Evolutionary conservation across 2,888 invertebrate genomes (phyloP).

Genomic region (Tetrapedia diversipes): DNA sequence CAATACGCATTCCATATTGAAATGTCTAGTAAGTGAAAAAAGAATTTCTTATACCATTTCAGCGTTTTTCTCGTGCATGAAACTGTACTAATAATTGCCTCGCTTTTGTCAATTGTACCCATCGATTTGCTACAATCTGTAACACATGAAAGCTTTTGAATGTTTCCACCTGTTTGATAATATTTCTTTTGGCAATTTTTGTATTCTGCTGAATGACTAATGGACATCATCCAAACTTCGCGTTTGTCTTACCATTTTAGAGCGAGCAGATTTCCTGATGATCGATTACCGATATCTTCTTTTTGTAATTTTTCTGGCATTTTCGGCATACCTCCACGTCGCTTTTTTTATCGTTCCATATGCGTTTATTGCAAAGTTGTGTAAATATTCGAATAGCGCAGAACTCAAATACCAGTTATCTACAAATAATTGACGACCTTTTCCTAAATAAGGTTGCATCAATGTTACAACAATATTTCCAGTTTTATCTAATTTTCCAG

Average conservation of each 20-base stretch:
- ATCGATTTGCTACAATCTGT: constrained; percentile 17
- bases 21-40: constrained; percentile 21
- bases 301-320: constrained; percentile 33
- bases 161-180: constrained; percentile 14
- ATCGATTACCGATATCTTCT: constrained; percentile 60
- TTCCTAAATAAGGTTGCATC: too few relatives aligned
- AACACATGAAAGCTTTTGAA: constrained; percentile 18
- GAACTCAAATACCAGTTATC: constrained; percentile 27
- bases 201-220: constrained; percentile 34
- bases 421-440: not conserved
- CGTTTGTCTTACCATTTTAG: constrained; percentile 45
- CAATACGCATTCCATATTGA: constrained; percentile 20
- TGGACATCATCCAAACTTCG: constrained; percentile 24
- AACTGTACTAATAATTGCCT: constrained; percentile 15
- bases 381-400: constrained; percentile 5
- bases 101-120: constrained; percentile 7
- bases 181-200: constrained; percentile 17
- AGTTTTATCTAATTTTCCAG: too few relatives aligned
- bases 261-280: constrained; percentile 54
- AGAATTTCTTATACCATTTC: constrained; percentile 27
- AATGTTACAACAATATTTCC: too few relatives aligned
- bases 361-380: constrained; percentile 34
- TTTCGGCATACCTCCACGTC: constrained; percentile 22
- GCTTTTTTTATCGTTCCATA: constrained; percentile 27
- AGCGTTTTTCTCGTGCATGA: too few relatives aligned